Base-by-base conservation (phyloP, 2,888 invertebrate species). In the Eledona agricola region DNA sequence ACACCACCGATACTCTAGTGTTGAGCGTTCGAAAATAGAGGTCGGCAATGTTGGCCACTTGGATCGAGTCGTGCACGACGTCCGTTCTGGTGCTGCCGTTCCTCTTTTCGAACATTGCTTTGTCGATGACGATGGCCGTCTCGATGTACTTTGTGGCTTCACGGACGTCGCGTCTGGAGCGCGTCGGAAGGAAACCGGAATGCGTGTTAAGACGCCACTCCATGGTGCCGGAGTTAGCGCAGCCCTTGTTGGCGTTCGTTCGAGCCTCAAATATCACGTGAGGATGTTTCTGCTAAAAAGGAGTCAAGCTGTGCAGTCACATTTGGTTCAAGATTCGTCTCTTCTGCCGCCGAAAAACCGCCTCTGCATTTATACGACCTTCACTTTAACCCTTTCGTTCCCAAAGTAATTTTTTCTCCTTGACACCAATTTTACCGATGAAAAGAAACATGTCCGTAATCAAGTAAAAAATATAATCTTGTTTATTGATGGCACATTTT, bases 31-130 rank as follows among this genome's bases (percentile, higher is more conserved):
- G 89, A 63, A 76, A 77, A 60, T 77, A 77, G 86, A 96, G 81
- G 82, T 98, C 98, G 55, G 96, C 95, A 74, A 97, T 95, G 79
- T 98, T 98, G 63, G 96, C 94, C 64, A 96, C 93, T 83, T 96
- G 94, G 75, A 96, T 90, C 60, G 95, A 93, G 77, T 97, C 96
- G 75, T 95, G 92, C 65, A 96, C 90, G 20, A 72, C 71, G 51
- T 72, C 71, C 22, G 64, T 71, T 58, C 93, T 79, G 40, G 90
- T 90, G 77, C 92, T 93, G 57, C 93, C 92, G 76, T 94, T 94
- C 53, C 95, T 82, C 70, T 90, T 88, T 70, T 93, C 93, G 76
- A 95, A 95, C 94, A 98, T 96, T 31, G 93, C 90, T 78, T 94
- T 93, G 81, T 98, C 98, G 66, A 96, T 90, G 62, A 98, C 90